These are phyloP conservation scores for Copsychus sechellarum DNA, from an alignment of 2,113 vertebrate species.

Conservation along the genomic window DNA sequence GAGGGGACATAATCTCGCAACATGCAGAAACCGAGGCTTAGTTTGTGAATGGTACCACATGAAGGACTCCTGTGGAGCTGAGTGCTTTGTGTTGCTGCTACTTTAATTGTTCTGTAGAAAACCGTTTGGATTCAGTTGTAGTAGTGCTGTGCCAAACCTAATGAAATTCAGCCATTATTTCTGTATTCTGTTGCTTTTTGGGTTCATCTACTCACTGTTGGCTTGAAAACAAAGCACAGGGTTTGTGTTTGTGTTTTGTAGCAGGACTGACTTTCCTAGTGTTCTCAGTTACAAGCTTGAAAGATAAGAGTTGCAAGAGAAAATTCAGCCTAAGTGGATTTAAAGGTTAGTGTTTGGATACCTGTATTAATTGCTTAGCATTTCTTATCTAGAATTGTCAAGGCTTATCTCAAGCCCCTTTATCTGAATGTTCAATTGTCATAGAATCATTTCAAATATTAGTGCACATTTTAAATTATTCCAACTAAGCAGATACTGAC, in stretches of 20 bases:
- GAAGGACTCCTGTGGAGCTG: neutral
- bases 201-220: neutral
- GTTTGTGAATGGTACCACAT: neutral
- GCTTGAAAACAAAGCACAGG: neutral
- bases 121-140: neutral
- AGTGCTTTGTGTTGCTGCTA: neutral
- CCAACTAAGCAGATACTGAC: neutral
- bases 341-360: neutral
- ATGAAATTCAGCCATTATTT: neutral
- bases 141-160: neutral
- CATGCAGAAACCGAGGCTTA: neutral
- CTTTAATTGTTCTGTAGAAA: neutral
- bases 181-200: neutral
- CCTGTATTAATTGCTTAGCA: neutral
- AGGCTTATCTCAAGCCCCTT: neutral
- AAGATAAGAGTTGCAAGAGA: neutral
- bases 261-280: neutral
- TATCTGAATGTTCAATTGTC: neutral
- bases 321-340: neutral
- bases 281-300: neutral
- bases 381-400: slow-evolving; percentile 16
- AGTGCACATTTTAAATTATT: neutral
- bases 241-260: neutral
- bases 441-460: neutral
- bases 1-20: neutral